Evolutionary conservation across 2,113 vertebrate species (phyloP), one percentile per base, ranked within the genome.

Genomic region (Nothocercus nigrocapillus): DNA sequence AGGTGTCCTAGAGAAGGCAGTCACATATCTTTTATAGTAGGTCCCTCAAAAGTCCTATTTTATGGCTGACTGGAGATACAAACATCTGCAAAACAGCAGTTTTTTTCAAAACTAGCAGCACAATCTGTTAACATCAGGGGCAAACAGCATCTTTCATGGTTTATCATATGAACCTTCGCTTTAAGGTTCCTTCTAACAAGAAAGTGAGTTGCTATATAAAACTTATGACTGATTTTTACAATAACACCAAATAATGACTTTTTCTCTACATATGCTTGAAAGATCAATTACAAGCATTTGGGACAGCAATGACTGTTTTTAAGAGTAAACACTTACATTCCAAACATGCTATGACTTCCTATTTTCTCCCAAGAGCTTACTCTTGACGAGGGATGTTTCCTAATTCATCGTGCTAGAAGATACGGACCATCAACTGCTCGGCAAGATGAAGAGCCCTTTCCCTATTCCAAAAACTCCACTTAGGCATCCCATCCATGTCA

Each of bases 381-480:
- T 44, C n/a, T 74, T 4, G 1, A 73, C 8, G 34, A 92, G 47
- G 45, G 13, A 47, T 30, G 69, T 62, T 95, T 74, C 80, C 90
- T 94, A 40, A 76, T 36, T 67, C 58, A 94, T 49, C 54, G 94
- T 49, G 19, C 66, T 88, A 74, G 79, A 36, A 90, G 6, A 51
- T 5, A 63, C 4, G 17, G 20, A 95, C 42, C 56, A 88, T 12
- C 32, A 85, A 69, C 66, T 56, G 77, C 61, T 42, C 58, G 44
- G 76, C 69, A 62, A 81, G 20, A 82, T 2, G 7, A 79, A 58
- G 30, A 67, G 32, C 10, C 36, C 64, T 20, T 77, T 68, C 7
- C 64, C 88, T 83, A 86, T 18, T 84, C 73, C 89, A 95, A 93
- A 82, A 75, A 87, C 63, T 88, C 85, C 85, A 94, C 85, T 82